These are phyloP conservation scores for Dendrophyllia cribrosa DNA, from an alignment of 64 coral and sea anemone genomes.

Conservation along the genomic window DNA sequence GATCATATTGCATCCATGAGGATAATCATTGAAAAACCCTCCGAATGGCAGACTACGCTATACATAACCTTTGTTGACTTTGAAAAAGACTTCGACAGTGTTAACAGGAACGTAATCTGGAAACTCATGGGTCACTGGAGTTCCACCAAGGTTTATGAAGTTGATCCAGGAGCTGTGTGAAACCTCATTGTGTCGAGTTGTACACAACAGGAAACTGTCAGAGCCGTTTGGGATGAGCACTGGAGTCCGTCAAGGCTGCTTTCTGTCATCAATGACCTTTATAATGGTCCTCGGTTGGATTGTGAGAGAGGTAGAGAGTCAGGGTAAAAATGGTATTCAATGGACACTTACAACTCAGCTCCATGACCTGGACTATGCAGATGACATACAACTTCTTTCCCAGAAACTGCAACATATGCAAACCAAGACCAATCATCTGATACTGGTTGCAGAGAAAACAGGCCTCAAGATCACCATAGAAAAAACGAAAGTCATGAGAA, in stretches of 20 bases:
- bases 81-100: conserved; percentile 44
- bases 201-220: not conserved
- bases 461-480: conserved; percentile 53
- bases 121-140: conserved; percentile 24
- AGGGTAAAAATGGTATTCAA: conserved; percentile 41
- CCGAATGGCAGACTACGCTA: conserved; percentile 17
- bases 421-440: conserved; percentile 5
- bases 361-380: conserved; percentile 36
- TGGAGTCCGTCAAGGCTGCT: conserved; percentile 4
- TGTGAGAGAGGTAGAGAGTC: conserved; percentile 1
- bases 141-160: conserved; percentile 35
- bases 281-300: not conserved
- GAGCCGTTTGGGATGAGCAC: no score
- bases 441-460: not conserved
- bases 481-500: not conserved
- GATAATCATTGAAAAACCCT: not conserved
- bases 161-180: conserved; percentile 29
- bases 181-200: not conserved
- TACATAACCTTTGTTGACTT: conserved; percentile 5
- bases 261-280: not conserved
- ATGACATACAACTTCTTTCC: not conserved
- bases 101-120: not conserved
- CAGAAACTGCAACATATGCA: conserved; percentile 45
- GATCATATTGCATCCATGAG: conserved; percentile 15
- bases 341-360: conserved; percentile 37